Conservation (phyloP, 2,797 vertebrate species). For the Argyrosomus regius region DNA sequence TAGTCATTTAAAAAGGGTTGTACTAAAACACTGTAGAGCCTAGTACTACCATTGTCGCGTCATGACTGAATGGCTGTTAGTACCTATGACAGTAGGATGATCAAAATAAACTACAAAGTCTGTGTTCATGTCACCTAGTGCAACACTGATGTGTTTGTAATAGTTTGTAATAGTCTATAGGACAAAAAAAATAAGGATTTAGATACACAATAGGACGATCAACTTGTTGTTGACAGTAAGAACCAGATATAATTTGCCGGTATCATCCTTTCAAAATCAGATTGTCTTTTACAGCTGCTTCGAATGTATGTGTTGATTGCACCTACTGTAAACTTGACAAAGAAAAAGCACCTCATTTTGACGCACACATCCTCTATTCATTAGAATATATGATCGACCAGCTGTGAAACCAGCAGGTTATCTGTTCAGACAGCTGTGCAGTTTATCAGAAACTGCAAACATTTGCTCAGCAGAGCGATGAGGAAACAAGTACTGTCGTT, state of each 20-base stretch:
- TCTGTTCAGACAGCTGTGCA: slow-evolving; percentile 8
- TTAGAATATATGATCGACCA: neutral
- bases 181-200: too few relatives aligned
- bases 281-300: neutral
- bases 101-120: too few relatives aligned
- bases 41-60: too few relatives aligned
- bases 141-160: too few relatives aligned
- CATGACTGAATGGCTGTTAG: too few relatives aligned
- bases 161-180: too few relatives aligned
- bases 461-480: neutral
- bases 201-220: too few relatives aligned
- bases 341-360: neutral
- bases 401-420: neutral
- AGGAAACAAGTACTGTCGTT: neutral
- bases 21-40: too few relatives aligned
- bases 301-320: neutral
- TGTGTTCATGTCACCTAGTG: too few relatives aligned
- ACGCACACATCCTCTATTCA: neutral
- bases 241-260: neutral
- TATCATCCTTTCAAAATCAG: neutral
- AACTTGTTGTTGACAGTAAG: neutral
- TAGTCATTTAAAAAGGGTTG: too few relatives aligned
- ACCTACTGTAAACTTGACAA: neutral
- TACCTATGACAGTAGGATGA: too few relatives aligned
- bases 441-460: neutral